Base-by-base conservation (phyloP, 2,797 vertebrate genomes). In the Microctenopoma stevenorrisi region DNA sequence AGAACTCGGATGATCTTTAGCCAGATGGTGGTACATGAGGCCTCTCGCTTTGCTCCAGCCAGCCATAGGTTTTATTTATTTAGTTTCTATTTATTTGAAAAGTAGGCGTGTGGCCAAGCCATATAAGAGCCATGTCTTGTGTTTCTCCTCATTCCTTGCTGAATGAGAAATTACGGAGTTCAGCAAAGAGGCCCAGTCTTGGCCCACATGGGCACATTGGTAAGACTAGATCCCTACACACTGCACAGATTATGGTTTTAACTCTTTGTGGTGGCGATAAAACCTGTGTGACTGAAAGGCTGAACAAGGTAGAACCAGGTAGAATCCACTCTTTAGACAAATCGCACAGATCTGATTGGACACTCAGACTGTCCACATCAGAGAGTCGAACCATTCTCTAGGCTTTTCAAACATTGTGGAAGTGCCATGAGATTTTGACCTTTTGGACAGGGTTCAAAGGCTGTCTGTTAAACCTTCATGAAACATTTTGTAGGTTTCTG, bases 31-130 rank as follows among this genome's bases (percentile, higher is more conserved):
- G 71, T 63, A 68, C 54, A 11, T 51, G 66, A 72, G 78, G 68
- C 65, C 68, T 46, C 63, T 71, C 16, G 25, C 37, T 44, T 68
- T 46, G 37, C 72, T 68, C 28, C 50, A 42, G 68, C 52, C 42
- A n/a, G 49, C 69, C 56, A 61, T 55, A 47, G 47, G 2, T 72
- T 62, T 0, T 72, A 43, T 87, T 86, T 64, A 71, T 77, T 70
- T 55, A 64, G 61, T 83, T 79, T 72, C 61, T 84, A 84, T 92
- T 91, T 89, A 82, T 88, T 90, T 92, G 70, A 83, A 82, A 83
- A 79, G 65, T 74, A 78, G 79, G 77, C 65, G 44, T 68, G 69
- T 44, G 54, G 81, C 77, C 82, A 72, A 46, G 79, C 74, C 62
- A 63, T 22, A 42, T 42, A 8, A 56, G 68, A 75, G 78, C 75